Percentiles rank a stretch among this genome's conserved stretches.
Conservation (phyloP, 2,888 invertebrate species). For the Apantesis nais region DNA sequence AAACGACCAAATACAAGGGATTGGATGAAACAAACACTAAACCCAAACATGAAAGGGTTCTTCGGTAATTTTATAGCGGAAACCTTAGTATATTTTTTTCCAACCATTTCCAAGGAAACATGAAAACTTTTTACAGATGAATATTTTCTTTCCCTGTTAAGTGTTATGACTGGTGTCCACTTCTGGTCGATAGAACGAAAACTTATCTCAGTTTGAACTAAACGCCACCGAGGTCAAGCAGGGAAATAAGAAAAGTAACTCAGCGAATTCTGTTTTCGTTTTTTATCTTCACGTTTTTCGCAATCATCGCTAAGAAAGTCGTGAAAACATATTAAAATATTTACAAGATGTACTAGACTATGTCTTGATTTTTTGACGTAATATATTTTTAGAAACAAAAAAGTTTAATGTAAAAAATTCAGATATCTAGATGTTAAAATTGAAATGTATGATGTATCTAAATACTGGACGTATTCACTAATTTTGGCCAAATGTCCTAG, state of each 20-base stretch:
- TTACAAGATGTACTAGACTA: background rate
- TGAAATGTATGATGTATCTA: background rate
- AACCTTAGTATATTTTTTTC: constrained; percentile 64
- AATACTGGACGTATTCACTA: background rate
- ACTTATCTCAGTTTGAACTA: constrained; percentile 22
- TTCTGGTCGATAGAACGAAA: constrained; percentile 6
- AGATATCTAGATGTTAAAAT: background rate
- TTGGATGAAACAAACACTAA: constrained; percentile 58
- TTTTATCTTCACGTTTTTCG: constrained; percentile 7
- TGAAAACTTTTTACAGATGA: constrained; percentile 38
- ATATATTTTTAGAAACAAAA: background rate
- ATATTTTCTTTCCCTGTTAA: constrained; percentile 24
- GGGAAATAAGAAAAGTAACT: constrained; percentile 14
- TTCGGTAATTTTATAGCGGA: constrained; percentile 60
- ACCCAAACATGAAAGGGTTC: constrained; percentile 52
- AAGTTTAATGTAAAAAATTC: background rate
- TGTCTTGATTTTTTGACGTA: background rate
- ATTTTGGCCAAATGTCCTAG: background rate
- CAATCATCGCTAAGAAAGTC: background rate
- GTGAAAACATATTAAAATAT: constrained; percentile 15
- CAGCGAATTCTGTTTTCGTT: constrained; percentile 13
- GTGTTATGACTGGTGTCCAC: constrained; percentile 21
- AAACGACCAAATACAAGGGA: constrained; percentile 55
- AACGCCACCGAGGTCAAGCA: constrained; percentile 3
- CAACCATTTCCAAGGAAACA: constrained; percentile 47